phyloP scores from a whole-genome alignment of 2,113 vertebrate species.

The Ceratotherium simum region DNA sequence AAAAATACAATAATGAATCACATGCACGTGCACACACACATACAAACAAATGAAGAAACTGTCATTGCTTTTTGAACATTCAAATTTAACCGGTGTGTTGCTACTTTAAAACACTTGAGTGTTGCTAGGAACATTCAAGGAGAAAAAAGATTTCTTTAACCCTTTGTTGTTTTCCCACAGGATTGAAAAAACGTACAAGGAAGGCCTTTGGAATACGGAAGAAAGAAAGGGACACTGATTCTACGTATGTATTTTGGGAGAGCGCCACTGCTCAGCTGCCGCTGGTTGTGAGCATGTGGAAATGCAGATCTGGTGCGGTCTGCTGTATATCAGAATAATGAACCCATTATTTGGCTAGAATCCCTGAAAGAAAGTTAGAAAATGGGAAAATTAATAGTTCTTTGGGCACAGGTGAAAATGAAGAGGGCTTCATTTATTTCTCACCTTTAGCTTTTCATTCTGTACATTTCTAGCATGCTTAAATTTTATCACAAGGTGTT shows the following conservation, averaged over 20 bases:
- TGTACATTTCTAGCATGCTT: neutral
- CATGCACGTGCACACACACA: neutral
- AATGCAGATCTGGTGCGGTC: neutral
- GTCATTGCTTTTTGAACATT: neutral
- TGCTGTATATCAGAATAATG: neutral
- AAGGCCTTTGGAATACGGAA: conserved; percentile 98
- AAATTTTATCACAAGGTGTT: neutral
- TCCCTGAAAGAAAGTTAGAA: neutral
- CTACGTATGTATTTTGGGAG: conserved; percentile 90
- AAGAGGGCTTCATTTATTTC: neutral
- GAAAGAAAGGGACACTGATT: conserved; percentile 98
- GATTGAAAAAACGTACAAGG: conserved; percentile 99
- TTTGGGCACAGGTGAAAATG: neutral
- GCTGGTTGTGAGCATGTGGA: neutral
- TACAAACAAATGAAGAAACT: neutral
- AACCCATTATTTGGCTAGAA: neutral
- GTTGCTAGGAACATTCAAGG: neutral
- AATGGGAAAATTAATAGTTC: neutral
- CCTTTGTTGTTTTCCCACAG: conserved; percentile 83
- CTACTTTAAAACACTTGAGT: neutral
- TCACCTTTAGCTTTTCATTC: neutral
- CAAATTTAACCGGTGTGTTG: neutral
- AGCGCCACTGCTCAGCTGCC: neutral
- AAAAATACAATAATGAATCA: neutral
- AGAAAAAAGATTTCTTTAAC: neutral